Conservation (phyloP, 2,888 invertebrate genomes). For the Sericinus montela region DNA sequence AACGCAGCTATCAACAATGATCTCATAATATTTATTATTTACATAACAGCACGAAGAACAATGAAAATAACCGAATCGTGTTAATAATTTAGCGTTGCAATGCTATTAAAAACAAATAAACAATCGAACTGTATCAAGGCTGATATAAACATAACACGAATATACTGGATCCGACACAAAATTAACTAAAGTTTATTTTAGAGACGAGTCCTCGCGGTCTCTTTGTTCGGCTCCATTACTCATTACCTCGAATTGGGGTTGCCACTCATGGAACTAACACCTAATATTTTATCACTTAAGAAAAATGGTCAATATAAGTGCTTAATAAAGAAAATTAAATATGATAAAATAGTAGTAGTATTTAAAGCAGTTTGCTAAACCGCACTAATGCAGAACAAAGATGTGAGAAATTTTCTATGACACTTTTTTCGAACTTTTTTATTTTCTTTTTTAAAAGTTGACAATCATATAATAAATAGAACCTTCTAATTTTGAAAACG, state of each 20-base stretch:
- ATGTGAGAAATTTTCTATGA: too few species aligned
- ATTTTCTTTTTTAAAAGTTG: too few species aligned
- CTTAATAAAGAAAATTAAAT: too few species aligned
- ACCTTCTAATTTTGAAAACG: too few species aligned
- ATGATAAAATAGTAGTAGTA: too few species aligned
- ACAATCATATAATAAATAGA: too few species aligned
- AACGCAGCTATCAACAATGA: too few species aligned
- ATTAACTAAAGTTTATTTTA: constrained; percentile 36
- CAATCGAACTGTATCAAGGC: constrained; percentile 15
- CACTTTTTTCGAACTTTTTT: too few species aligned
- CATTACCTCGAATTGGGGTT: constrained; percentile 48
- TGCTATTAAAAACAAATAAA: constrained; percentile 11
- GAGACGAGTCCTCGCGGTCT: constrained; percentile 29
- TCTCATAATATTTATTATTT: background rate
- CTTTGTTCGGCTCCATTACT: constrained; percentile 57
- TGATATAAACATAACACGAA: constrained; percentile 12
- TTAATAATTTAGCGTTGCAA: constrained; percentile 2
- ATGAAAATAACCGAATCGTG: constrained; percentile 2
- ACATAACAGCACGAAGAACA: background rate
- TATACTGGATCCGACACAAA: constrained; percentile 24
- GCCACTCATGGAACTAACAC: background rate
- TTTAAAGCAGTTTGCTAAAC: too few species aligned
- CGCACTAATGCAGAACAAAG: too few species aligned
- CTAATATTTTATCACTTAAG: background rate
- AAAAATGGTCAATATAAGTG: too few species aligned